phyloP scores from a whole-genome alignment of 2,113 vertebrate genomes.

The Ploceus nigricollis region DNA sequence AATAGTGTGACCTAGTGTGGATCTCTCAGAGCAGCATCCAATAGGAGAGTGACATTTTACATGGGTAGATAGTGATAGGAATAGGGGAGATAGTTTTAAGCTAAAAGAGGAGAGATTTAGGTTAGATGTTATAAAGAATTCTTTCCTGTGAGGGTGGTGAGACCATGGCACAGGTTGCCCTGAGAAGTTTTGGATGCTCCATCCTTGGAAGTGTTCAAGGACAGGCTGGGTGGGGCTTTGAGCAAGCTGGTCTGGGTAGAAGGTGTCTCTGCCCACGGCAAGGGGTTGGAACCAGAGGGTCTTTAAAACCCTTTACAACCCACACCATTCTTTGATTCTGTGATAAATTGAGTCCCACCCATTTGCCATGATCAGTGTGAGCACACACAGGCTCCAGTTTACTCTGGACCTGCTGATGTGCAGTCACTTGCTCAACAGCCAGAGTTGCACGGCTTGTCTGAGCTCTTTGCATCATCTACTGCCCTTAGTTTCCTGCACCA shows the following conservation, averaged over 20 bases:
- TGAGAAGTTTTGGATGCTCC: neutral
- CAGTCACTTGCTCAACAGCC: neutral
- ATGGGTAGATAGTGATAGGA: fast-evolving
- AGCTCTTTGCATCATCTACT: neutral
- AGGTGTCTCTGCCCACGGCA: neutral
- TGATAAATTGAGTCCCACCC: neutral
- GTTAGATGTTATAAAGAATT: neutral
- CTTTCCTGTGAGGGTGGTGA: neutral
- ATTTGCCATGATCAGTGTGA: neutral
- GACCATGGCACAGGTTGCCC: too few relatives aligned
- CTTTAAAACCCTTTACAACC: neutral
- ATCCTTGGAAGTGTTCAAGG: neutral
- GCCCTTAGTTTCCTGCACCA: neutral
- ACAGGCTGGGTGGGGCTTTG: neutral
- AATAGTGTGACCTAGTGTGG: neutral
- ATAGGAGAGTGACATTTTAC: neutral
- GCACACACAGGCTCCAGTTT: fast-evolving
- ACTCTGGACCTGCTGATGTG: neutral
- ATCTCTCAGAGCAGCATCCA: neutral
- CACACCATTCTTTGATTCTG: neutral
- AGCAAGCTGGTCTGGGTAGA: neutral
- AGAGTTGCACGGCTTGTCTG: neutral
- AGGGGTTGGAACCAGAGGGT: neutral
- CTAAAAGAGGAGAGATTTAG: neutral
- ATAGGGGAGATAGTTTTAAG: neutral